Percentiles rank a stretch among this genome's conserved stretches.
phyloP scores from a whole-genome alignment of 2,113 vertebrate genomes.

The Paralichthys olivaceus region DNA sequence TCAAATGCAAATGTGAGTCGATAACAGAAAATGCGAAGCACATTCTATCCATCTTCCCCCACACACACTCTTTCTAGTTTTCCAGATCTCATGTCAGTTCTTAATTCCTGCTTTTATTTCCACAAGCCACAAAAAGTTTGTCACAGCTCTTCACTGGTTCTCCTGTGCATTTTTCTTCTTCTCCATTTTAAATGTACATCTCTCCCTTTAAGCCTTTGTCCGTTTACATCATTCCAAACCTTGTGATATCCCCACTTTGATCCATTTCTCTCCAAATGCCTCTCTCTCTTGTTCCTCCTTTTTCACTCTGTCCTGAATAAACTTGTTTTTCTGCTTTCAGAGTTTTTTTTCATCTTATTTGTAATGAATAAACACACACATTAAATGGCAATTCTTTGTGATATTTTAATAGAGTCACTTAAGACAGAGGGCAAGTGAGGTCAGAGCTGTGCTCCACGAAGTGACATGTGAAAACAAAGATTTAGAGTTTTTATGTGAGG shows the following conservation, averaged over 20 bases:
- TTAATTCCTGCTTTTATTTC: slow-evolving; percentile 16
- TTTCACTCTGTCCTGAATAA: slow-evolving; percentile 12
- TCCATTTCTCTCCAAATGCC: not conserved
- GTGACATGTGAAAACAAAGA: not conserved
- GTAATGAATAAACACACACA: too few relatives aligned
- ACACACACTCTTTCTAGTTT: not conserved
- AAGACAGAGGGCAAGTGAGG: not conserved
- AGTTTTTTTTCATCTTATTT: too few relatives aligned
- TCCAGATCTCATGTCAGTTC: slow-evolving; percentile 14
- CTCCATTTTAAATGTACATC: slow-evolving; percentile 14
- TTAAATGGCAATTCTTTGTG: too few relatives aligned
- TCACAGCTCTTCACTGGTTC: not conserved
- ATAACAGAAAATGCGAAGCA: slow-evolving; percentile 14
- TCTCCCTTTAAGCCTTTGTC: slow-evolving; percentile 6
- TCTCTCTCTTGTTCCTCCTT: slow-evolving; percentile 5
- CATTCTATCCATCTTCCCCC: slow-evolving; percentile 4
- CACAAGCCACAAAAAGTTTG: not conserved
- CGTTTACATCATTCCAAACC: slow-evolving; percentile 23
- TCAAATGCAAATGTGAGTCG: not conserved
- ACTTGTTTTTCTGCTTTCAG: not conserved
- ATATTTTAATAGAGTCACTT: not conserved
- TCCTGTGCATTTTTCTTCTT: not conserved
- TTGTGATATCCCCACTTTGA: slow-evolving; percentile 9
- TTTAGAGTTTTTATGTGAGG: slow-evolving; percentile 11
- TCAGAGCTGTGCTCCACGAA: not conserved